Percentiles rank a stretch among this genome's conserved stretches.
phyloP scores from a whole-genome alignment of 2,888 invertebrate species.

The Lithophane semibrunnea region DNA sequence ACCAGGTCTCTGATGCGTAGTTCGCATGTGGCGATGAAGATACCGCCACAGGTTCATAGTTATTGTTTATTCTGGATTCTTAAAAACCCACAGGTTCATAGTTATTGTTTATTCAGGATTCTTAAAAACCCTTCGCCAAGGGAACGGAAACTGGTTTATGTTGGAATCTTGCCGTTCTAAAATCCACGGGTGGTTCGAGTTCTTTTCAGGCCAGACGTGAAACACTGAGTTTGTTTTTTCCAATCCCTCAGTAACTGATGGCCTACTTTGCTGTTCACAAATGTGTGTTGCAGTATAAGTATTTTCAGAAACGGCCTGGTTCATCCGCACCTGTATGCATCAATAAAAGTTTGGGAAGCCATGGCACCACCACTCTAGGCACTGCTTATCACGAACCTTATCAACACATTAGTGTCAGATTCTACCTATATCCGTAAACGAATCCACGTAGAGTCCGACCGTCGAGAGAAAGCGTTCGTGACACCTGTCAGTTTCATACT shows the following conservation, averaged over 20 bases:
- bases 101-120: not conserved
- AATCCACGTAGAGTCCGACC: not conserved
- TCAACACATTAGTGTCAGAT: not conserved
- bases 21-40: no score
- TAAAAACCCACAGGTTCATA: no score
- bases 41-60: no score
- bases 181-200: not conserved
- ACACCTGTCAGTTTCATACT: no score
- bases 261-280: not conserved
- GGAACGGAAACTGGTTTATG: not conserved
- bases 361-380: no score
- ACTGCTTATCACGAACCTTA: not conserved
- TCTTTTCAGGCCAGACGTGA: not conserved
- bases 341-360: not conserved
- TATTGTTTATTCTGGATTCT: no score
- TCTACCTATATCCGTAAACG: not conserved
- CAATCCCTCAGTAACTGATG: not conserved
- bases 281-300: not conserved
- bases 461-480: no score
- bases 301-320: not conserved
- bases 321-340: not conserved
- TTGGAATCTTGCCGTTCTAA: not conserved
- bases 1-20: no score
- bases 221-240: not conserved
- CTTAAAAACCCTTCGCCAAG: not conserved